A percentile compares a stretch with the other conserved stretches of the same genome.
phyloP scores from a whole-genome alignment of 2,113 vertebrate species.

The Alethe castanea region DNA sequence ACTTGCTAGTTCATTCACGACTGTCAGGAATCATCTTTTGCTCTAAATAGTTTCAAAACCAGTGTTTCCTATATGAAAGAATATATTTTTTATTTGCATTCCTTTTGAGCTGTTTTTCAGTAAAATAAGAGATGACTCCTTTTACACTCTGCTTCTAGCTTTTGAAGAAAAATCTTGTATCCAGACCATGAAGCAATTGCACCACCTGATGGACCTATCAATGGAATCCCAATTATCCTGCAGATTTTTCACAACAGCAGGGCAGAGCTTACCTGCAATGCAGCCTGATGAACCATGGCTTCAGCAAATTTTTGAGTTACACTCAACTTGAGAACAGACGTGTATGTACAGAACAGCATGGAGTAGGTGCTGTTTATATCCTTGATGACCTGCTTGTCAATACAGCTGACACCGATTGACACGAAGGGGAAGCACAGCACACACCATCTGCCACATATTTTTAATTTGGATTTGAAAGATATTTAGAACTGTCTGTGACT shows the following conservation, averaged over 20 bases:
- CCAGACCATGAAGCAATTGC: constrained; percentile 50
- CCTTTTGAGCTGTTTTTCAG: neutral
- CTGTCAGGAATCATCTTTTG: neutral
- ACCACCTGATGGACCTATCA: constrained; percentile 48
- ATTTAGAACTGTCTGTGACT: neutral
- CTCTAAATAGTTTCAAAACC: neutral
- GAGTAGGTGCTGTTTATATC: neutral
- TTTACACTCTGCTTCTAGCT: neutral
- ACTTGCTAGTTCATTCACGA: neutral
- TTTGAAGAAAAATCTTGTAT: neutral
- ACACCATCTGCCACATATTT: neutral
- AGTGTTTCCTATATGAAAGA: neutral
- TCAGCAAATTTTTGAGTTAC: neutral
- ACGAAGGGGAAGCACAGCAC: neutral
- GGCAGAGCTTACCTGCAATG: neutral
- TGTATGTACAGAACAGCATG: neutral
- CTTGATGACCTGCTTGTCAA: neutral
- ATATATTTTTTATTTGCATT: neutral
- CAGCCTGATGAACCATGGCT: neutral
- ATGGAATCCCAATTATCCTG: neutral
- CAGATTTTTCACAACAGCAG: neutral
- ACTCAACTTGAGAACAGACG: neutral
- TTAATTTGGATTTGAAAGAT: neutral
- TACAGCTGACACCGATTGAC: neutral
- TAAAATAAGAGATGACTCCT: neutral